These are phyloP conservation scores for Atta colombica DNA, from an alignment of 1,140 invertebrate genomes.

Conservation along the genomic window DNA sequence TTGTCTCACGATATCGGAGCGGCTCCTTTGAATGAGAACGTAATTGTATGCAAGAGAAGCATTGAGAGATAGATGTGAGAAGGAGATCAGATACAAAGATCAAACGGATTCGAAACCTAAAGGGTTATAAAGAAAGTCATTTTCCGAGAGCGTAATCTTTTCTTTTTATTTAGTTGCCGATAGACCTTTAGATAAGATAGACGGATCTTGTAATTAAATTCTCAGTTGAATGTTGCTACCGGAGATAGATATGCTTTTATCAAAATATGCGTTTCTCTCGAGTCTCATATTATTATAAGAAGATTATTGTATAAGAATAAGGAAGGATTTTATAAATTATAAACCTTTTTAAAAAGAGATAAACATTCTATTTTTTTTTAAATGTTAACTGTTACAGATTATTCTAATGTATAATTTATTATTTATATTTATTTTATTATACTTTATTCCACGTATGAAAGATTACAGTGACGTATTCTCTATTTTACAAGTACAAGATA, in stretches of 20 bases:
- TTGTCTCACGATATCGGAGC: conserved; percentile 47
- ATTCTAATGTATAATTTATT: neutral
- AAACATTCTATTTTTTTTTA: neutral
- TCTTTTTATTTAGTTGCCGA: neutral
- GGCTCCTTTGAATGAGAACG: conserved; percentile 28
- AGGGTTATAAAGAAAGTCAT: neutral
- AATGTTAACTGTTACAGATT: neutral
- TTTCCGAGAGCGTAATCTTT: neutral
- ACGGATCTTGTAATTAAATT: conserved; percentile 26
- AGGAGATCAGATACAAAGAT: conserved; percentile 11
- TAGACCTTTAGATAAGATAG: conserved; percentile 5
- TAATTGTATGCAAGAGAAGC: conserved; percentile 36
- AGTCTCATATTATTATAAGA: neutral
- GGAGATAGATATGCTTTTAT: conserved; percentile 10
- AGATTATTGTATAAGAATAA: neutral
- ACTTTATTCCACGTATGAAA: neutral
- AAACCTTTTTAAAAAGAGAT: neutral
- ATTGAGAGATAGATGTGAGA: conserved; percentile 25
- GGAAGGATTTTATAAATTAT: neutral
- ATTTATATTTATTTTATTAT: neutral
- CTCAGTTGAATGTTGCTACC: neutral
- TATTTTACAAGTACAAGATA: neutral
- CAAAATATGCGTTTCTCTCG: neutral
- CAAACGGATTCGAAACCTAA: neutral
- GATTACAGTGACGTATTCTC: neutral